phyloP scores from a whole-genome alignment of 1,140 invertebrate species.

The Zophobas atratus region DNA sequence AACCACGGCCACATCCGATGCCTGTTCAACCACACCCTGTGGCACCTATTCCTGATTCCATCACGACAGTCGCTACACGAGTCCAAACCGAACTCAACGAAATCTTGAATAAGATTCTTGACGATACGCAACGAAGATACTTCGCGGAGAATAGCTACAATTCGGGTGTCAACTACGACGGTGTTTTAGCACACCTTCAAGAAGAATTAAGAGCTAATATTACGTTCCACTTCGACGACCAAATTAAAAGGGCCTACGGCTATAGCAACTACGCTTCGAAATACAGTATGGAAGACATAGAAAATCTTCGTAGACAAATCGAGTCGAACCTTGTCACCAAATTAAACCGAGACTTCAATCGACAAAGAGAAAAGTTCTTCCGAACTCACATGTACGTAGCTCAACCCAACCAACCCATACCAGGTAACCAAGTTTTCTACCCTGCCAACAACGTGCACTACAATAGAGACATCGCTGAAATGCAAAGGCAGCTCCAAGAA shows the following conservation, averaged over 20 bases:
- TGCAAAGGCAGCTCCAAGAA: slow-evolving; percentile 59
- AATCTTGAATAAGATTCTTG: slow-evolving; percentile 55
- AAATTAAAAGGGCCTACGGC: slow-evolving; percentile 60
- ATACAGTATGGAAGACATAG: slow-evolving; percentile 61
- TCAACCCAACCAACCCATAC: neutral
- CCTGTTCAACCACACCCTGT: slow-evolving; percentile 44
- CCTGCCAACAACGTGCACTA: slow-evolving; percentile 1
- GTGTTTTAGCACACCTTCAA: slow-evolving; percentile 56
- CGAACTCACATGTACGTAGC: neutral
- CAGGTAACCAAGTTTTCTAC: slow-evolving; percentile 6
- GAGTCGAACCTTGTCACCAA: slow-evolving; percentile 62
- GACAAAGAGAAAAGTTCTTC: slow-evolving; percentile 28
- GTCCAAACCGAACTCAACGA: slow-evolving; percentile 59
- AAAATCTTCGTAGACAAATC: slow-evolving; percentile 62
- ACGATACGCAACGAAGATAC: slow-evolving; percentile 55
- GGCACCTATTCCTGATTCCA: slow-evolving; percentile 52
- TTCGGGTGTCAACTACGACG: slow-evolving; percentile 26
- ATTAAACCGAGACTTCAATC: slow-evolving; percentile 57
- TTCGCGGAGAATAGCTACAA: slow-evolving; percentile 51
- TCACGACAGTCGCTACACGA: slow-evolving; percentile 58
- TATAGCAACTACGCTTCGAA: slow-evolving; percentile 56
- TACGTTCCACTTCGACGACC: slow-evolving; percentile 58
- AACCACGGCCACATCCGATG: slow-evolving; percentile 42
- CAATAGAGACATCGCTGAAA: slow-evolving; percentile 15
- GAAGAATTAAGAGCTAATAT: slow-evolving; percentile 61